Base-by-base conservation (phyloP, 2,888 invertebrate genomes). In the Drosophila leonis region DNA sequence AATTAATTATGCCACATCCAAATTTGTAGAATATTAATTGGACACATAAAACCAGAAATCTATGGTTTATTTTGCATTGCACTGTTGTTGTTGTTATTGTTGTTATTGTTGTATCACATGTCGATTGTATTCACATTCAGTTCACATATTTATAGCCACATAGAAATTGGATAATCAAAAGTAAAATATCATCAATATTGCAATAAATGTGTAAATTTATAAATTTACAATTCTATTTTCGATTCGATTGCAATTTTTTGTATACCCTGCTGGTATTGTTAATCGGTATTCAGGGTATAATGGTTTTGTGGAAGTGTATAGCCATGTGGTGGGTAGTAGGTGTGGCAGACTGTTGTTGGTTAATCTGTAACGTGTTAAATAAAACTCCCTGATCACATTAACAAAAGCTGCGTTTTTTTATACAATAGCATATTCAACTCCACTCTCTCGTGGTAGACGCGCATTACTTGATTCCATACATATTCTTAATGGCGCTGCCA, bases 1-100 rank as follows among this genome's bases (percentile, higher is more conserved):
- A 44, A 73, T 77, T 73, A 77, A 73, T 73, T 77, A 77, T 69
- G 65, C 61, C n/a, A 18, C 57, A 63, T 31, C 56, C 18, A 20
- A 68, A 61, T 33, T 35, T 52, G 33, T 39, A 51, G 48, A 39
- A 59, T 57, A 56, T 48, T 4, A 44, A 52, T 49, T 63, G n/a
- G 7, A 5, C 4, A 18, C 15, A 39, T 35, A 39, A 9, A 29
- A 24, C 10, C 27, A 44, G 12, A 24, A 29, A 39, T 46, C 20
- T 39, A 18, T 48, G 48, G 48, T 3, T 31, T 48, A 48, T 31
- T 29, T 31, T 15, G 48, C n/a, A 31, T 29, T 12, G 31, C 18
- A 13, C 8, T 20, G 7, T 18, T 29, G 44, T 4, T 44, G 46
- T 60, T n/a, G n/a, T n/a, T n/a, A n/a, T n/a, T n/a, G n/a, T n/a